Conservation (phyloP, 2,888 invertebrate species). For the Acanthosepion pharaonis region DNA sequence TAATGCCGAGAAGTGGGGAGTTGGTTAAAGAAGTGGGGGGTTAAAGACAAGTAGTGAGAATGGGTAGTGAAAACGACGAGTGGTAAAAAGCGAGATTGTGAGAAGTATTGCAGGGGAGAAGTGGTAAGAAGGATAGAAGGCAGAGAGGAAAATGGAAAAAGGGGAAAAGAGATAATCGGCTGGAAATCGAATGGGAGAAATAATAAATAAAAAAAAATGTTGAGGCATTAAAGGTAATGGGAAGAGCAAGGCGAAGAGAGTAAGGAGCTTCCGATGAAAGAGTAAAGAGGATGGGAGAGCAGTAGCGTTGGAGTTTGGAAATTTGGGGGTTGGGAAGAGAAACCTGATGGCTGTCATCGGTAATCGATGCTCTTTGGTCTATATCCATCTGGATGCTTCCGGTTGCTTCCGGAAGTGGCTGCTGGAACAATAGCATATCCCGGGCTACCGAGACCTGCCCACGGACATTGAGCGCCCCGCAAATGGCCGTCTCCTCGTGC, state of each 20-base stretch:
- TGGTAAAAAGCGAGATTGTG: too few relatives aligned
- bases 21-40: too few relatives aligned
- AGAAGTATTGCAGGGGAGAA: too few relatives aligned
- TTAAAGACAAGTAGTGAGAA: too few relatives aligned
- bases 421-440: slow-evolving; percentile 14
- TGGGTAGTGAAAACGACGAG: too few relatives aligned
- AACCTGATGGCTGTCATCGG: slow-evolving; percentile 20
- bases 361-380: slow-evolving; percentile 33
- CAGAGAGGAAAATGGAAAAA: not conserved
- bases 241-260: too few relatives aligned
- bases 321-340: not conserved
- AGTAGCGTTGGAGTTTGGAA: not conserved
- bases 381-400: slow-evolving; percentile 8
- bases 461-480: not conserved
- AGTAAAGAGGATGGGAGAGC: not conserved
- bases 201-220: too few relatives aligned
- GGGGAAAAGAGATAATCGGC: not conserved
- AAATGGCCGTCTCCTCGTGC: not conserved
- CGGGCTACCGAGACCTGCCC: not conserved
- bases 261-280: too few relatives aligned
- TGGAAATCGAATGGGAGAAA: too few relatives aligned
- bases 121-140: not conserved
- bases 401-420: not conserved
- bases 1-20: not conserved
- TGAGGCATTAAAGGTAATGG: too few relatives aligned